A percentile compares a stretch with the other conserved stretches of the same genome.
These are phyloP conservation scores for Trileptium ribeirensis DNA, from an alignment of 2,888 invertebrate species.

Conservation along the genomic window DNA sequence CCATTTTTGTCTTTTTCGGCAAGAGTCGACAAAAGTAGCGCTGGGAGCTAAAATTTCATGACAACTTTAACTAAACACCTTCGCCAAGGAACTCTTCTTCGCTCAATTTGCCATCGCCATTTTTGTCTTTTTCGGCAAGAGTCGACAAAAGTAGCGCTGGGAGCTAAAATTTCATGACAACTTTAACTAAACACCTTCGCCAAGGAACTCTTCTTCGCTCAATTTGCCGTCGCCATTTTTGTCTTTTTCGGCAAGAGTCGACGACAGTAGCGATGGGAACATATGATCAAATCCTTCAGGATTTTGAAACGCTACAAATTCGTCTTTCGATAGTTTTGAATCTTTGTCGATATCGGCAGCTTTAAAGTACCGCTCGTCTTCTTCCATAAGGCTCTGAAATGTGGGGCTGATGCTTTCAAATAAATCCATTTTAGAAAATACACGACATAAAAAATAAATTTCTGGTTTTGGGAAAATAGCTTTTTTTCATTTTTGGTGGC, in stretches of 20 bases:
- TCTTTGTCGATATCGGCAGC: constrained; percentile 77
- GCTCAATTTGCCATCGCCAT: constrained; percentile 70
- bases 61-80: constrained; percentile 24
- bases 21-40: constrained; percentile 64
- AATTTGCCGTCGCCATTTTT: constrained; percentile 72
- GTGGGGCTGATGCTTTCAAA: too few relatives aligned
- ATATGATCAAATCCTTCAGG: constrained; percentile 86
- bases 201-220: constrained; percentile 74
- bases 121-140: constrained; percentile 72
- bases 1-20: constrained; percentile 74
- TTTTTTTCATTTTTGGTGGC: too few relatives aligned
- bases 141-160: too few relatives aligned
- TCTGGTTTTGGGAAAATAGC: too few relatives aligned
- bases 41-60: too few relatives aligned
- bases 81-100: constrained; percentile 71
- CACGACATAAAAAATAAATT: too few relatives aligned
- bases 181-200: constrained; percentile 54
- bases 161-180: background rate
- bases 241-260: constrained; percentile 79
- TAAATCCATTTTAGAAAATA: too few relatives aligned
- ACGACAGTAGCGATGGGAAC: constrained; percentile 59
- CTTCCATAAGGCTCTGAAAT: constrained; percentile 56
- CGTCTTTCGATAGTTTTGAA: constrained; percentile 65
- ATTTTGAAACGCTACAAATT: constrained; percentile 80
- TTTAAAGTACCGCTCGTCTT: constrained; percentile 77